Evolutionary conservation across 2,888 invertebrate genomes (phyloP).

Genomic region (Stomorhina lunata): DNA sequence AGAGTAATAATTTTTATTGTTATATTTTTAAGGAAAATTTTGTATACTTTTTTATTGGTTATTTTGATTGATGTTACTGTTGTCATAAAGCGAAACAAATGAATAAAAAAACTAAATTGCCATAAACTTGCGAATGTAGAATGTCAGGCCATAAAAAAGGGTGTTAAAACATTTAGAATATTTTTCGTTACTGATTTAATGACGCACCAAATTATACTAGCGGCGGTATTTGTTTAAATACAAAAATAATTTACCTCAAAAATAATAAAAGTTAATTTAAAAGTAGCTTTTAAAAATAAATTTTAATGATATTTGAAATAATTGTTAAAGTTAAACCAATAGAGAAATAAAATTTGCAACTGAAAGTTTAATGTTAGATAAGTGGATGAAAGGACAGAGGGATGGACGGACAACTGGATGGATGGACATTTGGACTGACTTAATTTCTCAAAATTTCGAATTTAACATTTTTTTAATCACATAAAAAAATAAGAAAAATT

Average conservation of each 20-base stretch:
- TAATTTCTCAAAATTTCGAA: too few species aligned
- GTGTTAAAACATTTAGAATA: constrained; percentile 51
- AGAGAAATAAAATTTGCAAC: too few species aligned
- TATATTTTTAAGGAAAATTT: neutral
- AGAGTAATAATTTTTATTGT: neutral
- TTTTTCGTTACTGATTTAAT: constrained; percentile 8
- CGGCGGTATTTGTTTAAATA: neutral
- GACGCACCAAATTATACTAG: neutral
- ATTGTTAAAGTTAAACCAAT: neutral
- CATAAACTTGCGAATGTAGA: neutral
- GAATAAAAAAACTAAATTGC: too few species aligned
- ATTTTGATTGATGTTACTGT: constrained; percentile 54
- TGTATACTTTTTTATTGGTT: constrained; percentile 31
- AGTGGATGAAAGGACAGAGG: too few species aligned
- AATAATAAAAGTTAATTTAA: neutral
- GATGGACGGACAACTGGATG: too few species aligned
- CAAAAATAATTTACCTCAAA: neutral
- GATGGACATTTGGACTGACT: too few species aligned
- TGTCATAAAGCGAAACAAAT: constrained; percentile 37
- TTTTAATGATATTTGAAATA: too few species aligned
- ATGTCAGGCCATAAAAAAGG: constrained; percentile 16
- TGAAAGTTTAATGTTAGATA: too few species aligned
- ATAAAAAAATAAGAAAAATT: too few species aligned
- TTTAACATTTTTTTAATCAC: too few species aligned
- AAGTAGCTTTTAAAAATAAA: neutral